Evolutionary conservation across 2,113 vertebrate genomes (phyloP).

Genomic region (Oceanites oceanicus): DNA sequence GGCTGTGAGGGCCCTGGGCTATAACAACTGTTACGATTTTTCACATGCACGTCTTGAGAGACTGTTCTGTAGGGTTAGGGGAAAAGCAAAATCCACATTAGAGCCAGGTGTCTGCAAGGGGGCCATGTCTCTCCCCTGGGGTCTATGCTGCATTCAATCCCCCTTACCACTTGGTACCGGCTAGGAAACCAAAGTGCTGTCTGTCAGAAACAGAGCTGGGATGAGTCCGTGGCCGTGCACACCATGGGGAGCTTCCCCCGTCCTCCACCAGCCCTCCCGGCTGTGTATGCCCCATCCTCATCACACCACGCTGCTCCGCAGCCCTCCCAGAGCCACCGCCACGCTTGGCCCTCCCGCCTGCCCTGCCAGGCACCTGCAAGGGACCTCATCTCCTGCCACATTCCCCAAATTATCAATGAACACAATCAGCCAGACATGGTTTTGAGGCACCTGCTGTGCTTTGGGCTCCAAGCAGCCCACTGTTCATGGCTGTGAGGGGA

Average conservation of each 20-base stretch:
- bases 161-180: too few relatives aligned
- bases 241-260: neutral
- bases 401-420: neutral
- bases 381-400: neutral
- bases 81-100: rapidly evolving
- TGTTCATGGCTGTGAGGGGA: neutral
- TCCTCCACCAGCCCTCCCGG: neutral
- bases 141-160: neutral
- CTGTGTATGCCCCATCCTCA: rapidly evolving
- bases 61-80: too few relatives aligned
- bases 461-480: neutral
- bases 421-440: neutral
- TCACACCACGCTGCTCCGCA: rapidly evolving
- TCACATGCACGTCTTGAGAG: neutral
- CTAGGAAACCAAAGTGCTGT: neutral
- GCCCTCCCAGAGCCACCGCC: neutral
- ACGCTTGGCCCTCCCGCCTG: rapidly evolving
- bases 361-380: neutral
- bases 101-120: neutral
- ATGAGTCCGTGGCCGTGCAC: neutral
- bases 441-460: neutral
- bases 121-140: neutral
- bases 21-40: rapidly evolving
- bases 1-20: neutral
- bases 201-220: neutral